Conservation (phyloP, 2,888 invertebrate species). For the Oegoconia quadripuncta region DNA sequence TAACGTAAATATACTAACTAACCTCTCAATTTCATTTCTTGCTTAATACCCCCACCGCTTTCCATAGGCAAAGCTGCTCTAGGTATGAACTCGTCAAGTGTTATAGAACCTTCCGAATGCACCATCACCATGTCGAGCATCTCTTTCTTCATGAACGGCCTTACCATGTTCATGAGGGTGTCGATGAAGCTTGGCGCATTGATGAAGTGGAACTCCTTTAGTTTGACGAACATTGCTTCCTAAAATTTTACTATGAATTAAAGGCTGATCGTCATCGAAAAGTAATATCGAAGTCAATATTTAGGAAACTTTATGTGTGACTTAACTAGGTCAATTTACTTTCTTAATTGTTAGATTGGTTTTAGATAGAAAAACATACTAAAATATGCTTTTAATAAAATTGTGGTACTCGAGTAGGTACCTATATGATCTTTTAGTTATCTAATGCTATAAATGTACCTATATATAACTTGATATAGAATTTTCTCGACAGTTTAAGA, state of each 20-base stretch:
- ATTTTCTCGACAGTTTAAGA: too few relatives aligned
- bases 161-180: constrained; percentile 81
- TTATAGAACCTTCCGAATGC: constrained; percentile 65
- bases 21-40: constrained; percentile 35
- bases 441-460: too few relatives aligned
- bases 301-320: too few relatives aligned
- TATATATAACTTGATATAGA: too few relatives aligned
- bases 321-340: too few relatives aligned
- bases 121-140: constrained; percentile 71
- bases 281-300: too few relatives aligned
- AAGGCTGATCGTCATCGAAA: too few relatives aligned
- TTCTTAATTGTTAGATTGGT: too few relatives aligned
- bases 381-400: too few relatives aligned
- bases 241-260: constrained; percentile 37
- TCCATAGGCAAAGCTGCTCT: constrained; percentile 77
- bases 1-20: constrained; percentile 5
- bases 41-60: constrained; percentile 71
- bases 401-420: too few relatives aligned
- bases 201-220: constrained; percentile 84
- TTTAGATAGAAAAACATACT: too few relatives aligned
- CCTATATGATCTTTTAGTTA: too few relatives aligned
- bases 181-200: constrained; percentile 84
- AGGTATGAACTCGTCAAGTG: constrained; percentile 73
- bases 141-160: constrained; percentile 85
- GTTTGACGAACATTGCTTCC: constrained; percentile 80